Evolutionary conservation across 2,797 vertebrate species (phyloP), one percentile per base, ranked within the genome.

Genomic region (Clarias laeviceps): DNA sequence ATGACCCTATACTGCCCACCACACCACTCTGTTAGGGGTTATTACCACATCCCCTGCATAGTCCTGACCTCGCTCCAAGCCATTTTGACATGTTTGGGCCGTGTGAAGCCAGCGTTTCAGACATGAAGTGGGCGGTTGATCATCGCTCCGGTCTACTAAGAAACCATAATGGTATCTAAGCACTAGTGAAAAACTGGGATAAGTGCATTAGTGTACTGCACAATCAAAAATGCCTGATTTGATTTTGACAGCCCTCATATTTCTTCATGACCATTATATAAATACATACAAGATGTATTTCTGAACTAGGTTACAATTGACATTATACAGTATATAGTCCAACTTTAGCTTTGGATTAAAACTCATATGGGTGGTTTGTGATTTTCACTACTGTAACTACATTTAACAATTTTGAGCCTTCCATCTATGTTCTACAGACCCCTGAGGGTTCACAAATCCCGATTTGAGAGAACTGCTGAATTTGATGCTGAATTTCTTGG

Each of bases 401-500:
- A 65, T 65, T 65, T 50, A 29, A 64, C 37, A 65, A 45, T 20
- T n/a, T 50, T 45, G 14, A 80, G 1, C 37, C 27, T 0, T 22
- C 15, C 1, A 64, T 78, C 27, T 57, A 40, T 22, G 27, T 79
- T 80, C 65, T n/a, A n/a, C 17, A 12, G 62, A 32, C n/a, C 56
- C 57, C 61, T 65, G n/a, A 80, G 62, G 5, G 78, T 66, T 80
- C 37, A 12, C 17, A 4, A 17, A 64, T n/a, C n/a, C 15, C 78
- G 65, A 2, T 80, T 50, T 22, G 18, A 66, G 22, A 70, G 34
- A 27, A 34, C 40, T 34, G 62, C 80, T 37, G 61, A 80, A 50
- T 12, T 50, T 50, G 34, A 82, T 61, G 45, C 70, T 61, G n/a
- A 82, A 61, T 77, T 73, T 59, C 65, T 66, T 56, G 54, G 37